A percentile compares a stretch with the other conserved stretches of the same genome.
Evolutionary conservation across 2,888 invertebrate species (phyloP).

Genomic region (Thyatira batis): DNA sequence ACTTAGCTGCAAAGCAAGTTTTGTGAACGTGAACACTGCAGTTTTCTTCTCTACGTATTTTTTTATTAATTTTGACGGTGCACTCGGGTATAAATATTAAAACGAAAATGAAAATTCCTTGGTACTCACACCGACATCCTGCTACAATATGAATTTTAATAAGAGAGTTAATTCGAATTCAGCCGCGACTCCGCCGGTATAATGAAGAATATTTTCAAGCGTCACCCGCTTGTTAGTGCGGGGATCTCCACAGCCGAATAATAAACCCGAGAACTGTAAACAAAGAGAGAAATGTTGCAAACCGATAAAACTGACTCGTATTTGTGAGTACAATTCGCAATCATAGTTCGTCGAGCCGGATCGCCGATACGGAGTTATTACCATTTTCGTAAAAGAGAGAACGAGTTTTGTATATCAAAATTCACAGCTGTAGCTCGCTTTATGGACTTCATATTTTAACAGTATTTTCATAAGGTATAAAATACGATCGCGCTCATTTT

Average conservation of each 20-base stretch:
- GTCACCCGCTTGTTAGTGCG: conserved; percentile 50
- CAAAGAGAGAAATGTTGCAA: conserved; percentile 56
- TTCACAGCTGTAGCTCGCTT: conserved; percentile 9
- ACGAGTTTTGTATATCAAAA: conserved; percentile 27
- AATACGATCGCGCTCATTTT: not conserved
- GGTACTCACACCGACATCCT: conserved; percentile 64
- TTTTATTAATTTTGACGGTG: conserved; percentile 10
- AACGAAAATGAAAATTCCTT: conserved; percentile 35
- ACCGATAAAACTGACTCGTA: conserved; percentile 57
- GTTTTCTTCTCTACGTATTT: no score
- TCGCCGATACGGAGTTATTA: conserved; percentile 56
- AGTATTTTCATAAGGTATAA: not conserved
- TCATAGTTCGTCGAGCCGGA: conserved; percentile 50
- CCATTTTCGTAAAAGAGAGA: conserved; percentile 43
- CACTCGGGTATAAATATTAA: conserved; percentile 20
- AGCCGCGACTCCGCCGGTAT: conserved; percentile 44
- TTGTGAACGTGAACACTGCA: no score
- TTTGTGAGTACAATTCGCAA: conserved; percentile 68
- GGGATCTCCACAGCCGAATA: conserved; percentile 43
- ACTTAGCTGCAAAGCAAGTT: no score
- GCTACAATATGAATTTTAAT: conserved; percentile 57
- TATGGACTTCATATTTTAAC: not conserved
- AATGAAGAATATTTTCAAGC: conserved; percentile 58
- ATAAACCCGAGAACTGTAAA: conserved; percentile 55
- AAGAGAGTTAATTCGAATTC: conserved; percentile 53